Evolutionary conservation across 2,888 invertebrate genomes (phyloP).

Genomic region (Sycophila texana): DNA sequence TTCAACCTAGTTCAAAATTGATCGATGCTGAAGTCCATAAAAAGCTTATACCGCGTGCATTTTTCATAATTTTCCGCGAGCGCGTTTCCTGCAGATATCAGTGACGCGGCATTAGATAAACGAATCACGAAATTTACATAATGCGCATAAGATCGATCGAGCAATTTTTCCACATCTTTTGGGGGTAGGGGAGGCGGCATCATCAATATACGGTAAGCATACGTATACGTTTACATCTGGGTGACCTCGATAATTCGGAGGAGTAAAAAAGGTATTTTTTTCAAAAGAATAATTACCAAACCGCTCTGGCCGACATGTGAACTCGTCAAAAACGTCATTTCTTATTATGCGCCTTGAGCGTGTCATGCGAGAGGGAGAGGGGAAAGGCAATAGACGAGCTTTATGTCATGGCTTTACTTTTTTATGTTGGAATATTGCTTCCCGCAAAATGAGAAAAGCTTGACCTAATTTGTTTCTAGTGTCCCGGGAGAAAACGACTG

Average conservation of each 20-base stretch:
- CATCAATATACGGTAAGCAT: no score
- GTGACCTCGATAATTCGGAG: neutral
- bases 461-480: conserved; percentile 10
- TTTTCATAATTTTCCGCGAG: no score
- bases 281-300: neutral
- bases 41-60: no score
- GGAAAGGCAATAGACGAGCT: neutral
- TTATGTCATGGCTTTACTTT: conserved; percentile 15
- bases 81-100: no score
- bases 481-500: conserved; percentile 8
- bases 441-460: neutral
- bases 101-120: neutral
- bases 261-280: neutral
- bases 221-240: no score
- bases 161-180: neutral
- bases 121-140: neutral
- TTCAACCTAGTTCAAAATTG: no score
- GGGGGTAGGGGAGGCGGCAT: no score
- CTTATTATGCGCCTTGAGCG: neutral
- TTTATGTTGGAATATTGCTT: neutral
- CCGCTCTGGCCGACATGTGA: neutral
- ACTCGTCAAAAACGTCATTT: neutral
- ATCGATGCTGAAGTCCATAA: no score
- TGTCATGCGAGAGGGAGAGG: neutral
- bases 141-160: neutral